Evolutionary conservation across 2,888 invertebrate genomes (phyloP).

Genomic region (Polyommatus iphigenia): DNA sequence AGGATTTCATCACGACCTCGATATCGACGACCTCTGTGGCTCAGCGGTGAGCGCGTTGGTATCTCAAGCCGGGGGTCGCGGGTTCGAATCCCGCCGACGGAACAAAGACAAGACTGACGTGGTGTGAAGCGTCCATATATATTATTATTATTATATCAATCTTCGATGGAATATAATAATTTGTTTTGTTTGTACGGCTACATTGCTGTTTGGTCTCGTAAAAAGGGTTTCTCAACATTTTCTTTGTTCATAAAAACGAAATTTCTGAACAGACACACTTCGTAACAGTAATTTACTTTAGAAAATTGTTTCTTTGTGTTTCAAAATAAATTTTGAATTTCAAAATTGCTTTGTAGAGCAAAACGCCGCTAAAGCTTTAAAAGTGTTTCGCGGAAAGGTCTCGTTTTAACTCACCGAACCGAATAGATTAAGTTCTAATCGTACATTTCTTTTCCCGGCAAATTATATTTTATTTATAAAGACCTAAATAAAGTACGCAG

Average conservation of each 20-base stretch:
- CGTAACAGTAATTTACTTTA: not conserved
- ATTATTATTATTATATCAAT: no score
- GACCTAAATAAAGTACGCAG: slow-evolving; percentile 10
- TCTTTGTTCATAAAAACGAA: not conserved
- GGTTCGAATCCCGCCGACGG: no score
- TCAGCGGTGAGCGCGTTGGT: no score
- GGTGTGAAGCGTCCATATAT: no score
- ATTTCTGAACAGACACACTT: not conserved
- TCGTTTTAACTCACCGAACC: not conserved
- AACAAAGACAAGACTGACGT: no score
- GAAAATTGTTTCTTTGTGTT: not conserved
- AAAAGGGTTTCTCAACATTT: not conserved
- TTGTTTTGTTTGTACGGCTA: not conserved
- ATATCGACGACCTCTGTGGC: no score
- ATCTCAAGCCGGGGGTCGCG: no score
- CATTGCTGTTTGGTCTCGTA: not conserved
- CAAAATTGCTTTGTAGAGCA: not conserved
- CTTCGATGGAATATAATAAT: not conserved
- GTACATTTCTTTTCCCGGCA: not conserved
- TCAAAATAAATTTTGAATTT: not conserved
- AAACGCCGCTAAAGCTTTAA: not conserved
- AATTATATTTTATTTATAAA: slow-evolving; percentile 21
- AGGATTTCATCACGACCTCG: not conserved
- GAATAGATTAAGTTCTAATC: not conserved
- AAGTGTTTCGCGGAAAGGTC: not conserved